phyloP scores from a whole-genome alignment of 2,113 vertebrate species.

The Mixornis gularis region DNA sequence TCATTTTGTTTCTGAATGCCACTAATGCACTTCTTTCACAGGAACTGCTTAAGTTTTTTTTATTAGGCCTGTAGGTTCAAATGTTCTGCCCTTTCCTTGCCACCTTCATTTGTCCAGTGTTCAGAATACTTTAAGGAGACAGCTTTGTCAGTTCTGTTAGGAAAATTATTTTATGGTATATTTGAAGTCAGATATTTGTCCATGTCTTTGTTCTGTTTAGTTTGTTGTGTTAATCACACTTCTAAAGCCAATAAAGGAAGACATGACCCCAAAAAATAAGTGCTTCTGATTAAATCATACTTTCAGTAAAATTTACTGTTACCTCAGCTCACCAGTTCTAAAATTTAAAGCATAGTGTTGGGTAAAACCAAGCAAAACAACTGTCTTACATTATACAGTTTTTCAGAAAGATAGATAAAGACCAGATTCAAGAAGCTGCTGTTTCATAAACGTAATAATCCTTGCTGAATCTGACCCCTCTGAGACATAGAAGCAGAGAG shows the following conservation, averaged over 20 bases:
- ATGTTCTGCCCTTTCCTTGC: neutral
- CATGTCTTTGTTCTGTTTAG: neutral
- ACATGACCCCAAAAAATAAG: neutral
- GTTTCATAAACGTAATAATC: neutral
- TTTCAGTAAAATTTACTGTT: neutral
- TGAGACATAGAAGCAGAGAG: neutral
- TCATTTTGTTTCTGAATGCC: neutral
- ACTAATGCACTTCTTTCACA: neutral
- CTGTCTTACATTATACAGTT: neutral
- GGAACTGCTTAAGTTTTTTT: neutral
- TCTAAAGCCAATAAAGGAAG: neutral
- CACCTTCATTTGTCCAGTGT: neutral
- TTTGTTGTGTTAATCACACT: neutral
- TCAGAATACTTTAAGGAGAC: slow-evolving; percentile 2
- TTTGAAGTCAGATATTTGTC: neutral
- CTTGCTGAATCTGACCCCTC: neutral
- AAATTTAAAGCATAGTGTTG: neutral
- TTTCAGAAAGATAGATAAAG: neutral
- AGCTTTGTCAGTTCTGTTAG: slow-evolving; percentile 17
- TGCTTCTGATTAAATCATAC: neutral
- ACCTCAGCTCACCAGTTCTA: neutral
- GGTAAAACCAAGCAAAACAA: neutral
- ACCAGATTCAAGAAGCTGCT: neutral
- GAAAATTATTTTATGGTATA: slow-evolving; percentile 3
- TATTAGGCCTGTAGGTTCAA: neutral